A percentile compares a stretch with the other conserved stretches of the same genome.
Evolutionary conservation across 2,113 vertebrate genomes (phyloP).

Genomic region (Passerina amoena): DNA sequence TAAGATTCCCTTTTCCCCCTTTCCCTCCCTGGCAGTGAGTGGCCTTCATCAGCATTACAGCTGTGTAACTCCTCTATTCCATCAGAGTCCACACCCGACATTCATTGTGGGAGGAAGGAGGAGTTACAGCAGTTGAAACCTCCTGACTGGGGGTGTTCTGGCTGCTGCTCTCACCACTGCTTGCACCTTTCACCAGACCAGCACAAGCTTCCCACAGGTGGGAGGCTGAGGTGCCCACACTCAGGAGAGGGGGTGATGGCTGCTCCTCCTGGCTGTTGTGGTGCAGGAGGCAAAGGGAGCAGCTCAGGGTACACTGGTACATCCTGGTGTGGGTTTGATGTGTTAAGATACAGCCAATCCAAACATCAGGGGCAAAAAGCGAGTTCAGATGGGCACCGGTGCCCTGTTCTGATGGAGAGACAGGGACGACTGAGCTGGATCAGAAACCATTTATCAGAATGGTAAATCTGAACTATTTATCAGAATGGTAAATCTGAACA

Average conservation of each 20-base stretch:
- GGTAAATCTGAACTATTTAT: too few relatives aligned
- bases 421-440: not conserved
- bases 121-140: not conserved
- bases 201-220: fast-evolving
- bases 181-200: not conserved
- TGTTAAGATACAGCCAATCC: not conserved
- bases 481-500: too few relatives aligned
- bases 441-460: too few relatives aligned
- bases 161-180: not conserved
- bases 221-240: fast-evolving
- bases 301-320: not conserved
- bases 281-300: not conserved
- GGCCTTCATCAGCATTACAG: not conserved
- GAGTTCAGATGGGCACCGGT: fast-evolving
- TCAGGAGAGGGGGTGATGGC: not conserved
- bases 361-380: not conserved
- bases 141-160: not conserved
- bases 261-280: fast-evolving
- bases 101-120: not conserved
- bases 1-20: not conserved
- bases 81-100: not conserved
- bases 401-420: not conserved
- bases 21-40: not conserved
- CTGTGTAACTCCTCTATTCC: not conserved
- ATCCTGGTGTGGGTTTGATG: not conserved